Evolutionary conservation across 2,888 invertebrate species (phyloP).

Genomic region (Didymodactylos carnosus): DNA sequence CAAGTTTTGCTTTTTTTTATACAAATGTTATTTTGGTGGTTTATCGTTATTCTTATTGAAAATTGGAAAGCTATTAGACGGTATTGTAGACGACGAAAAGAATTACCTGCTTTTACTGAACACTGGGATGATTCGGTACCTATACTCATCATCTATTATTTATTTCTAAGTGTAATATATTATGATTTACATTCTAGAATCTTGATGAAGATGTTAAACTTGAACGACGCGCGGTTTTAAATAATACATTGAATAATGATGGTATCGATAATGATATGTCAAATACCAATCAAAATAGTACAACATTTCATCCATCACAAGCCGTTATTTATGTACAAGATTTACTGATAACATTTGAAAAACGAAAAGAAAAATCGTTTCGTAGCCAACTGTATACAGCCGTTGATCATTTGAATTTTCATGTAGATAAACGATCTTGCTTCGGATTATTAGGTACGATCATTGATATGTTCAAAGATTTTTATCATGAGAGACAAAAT

Average conservation of each 20-base stretch:
- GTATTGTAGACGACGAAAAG: background rate
- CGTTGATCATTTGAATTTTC: conserved; percentile 37
- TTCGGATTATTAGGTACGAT: conserved; percentile 51
- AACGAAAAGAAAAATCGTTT: background rate
- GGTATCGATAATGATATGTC: too few relatives aligned
- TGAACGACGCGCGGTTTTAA: background rate
- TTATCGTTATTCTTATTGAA: background rate
- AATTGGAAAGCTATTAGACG: background rate
- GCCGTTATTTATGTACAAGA: background rate
- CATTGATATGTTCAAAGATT: too few relatives aligned
- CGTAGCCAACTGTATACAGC: conserved; percentile 21
- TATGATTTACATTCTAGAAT: background rate
- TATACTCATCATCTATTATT: background rate
- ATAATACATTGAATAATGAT: too few relatives aligned
- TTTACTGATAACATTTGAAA: background rate
- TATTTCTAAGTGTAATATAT: background rate
- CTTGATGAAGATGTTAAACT: conserved; percentile 6
- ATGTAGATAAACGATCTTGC: conserved; percentile 44
- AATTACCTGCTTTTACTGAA: background rate
- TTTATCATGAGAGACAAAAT: too few relatives aligned
- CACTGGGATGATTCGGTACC: background rate
- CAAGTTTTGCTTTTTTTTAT: background rate
- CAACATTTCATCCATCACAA: background rate
- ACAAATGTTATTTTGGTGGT: background rate
- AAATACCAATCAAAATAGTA: too few relatives aligned